Percentiles rank a stretch among this genome's conserved stretches.
Evolutionary conservation across 1,140 invertebrate species (phyloP).

Genomic region (Drosophila dunni): DNA sequence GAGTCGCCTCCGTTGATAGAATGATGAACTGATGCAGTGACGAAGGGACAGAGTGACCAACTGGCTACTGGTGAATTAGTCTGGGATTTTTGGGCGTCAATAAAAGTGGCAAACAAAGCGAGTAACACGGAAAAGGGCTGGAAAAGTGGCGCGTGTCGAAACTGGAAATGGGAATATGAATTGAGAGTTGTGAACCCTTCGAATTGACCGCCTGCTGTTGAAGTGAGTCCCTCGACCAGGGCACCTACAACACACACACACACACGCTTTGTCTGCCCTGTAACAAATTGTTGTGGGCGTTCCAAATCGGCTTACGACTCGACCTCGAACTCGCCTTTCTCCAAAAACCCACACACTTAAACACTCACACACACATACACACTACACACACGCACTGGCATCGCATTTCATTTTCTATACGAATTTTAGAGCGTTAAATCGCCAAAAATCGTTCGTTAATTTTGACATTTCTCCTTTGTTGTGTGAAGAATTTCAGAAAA

Average conservation of each 20-base stretch:
- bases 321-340: constrained; percentile 48
- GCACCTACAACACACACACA: constrained; percentile 54
- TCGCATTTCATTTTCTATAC: constrained; percentile 69
- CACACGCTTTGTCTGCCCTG: constrained; percentile 46
- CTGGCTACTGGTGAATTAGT: constrained; percentile 42
- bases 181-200: constrained; percentile 46
- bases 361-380: neutral
- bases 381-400: constrained; percentile 1
- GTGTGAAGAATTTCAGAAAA: neutral
- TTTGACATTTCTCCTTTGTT: constrained; percentile 73
- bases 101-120: constrained; percentile 67
- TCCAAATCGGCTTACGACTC: constrained; percentile 79
- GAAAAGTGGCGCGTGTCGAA: constrained; percentile 57
- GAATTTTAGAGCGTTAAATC: constrained; percentile 78
- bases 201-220: constrained; percentile 50
- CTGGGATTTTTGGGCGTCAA: constrained; percentile 65
- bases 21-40: neutral
- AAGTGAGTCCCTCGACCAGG: constrained; percentile 31
- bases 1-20: neutral
- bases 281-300: constrained; percentile 84
- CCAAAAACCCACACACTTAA: constrained; percentile 4
- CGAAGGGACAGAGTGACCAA: neutral
- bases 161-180: constrained; percentile 10
- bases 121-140: constrained; percentile 51
- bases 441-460: constrained; percentile 80